A percentile compares a stretch with the other conserved stretches of the same genome.
phyloP scores from a whole-genome alignment of 2,113 vertebrate genomes.

The Zapus hudsonius region DNA sequence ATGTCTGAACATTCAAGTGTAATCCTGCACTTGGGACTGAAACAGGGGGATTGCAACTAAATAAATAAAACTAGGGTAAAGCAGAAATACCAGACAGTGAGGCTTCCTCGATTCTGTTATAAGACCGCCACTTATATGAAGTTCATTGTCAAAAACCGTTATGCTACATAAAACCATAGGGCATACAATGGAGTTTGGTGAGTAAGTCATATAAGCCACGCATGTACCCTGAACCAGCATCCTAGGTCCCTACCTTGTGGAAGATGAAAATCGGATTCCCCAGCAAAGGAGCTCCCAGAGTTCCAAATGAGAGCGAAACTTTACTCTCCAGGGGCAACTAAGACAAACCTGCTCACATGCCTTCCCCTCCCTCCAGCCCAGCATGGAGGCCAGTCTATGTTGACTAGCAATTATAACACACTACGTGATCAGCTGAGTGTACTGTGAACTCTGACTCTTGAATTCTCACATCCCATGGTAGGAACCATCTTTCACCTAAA shows the following conservation, averaged over 20 bases:
- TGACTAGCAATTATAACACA: rapidly evolving
- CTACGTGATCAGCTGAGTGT: too few relatives aligned
- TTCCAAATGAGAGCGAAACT: not conserved
- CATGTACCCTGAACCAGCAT: too few relatives aligned
- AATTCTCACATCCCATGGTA: not conserved
- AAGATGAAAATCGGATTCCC: not conserved
- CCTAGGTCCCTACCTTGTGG: not conserved
- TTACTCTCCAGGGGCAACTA: not conserved
- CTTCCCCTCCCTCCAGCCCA: not conserved
- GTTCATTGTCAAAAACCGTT: not conserved
- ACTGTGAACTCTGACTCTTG: not conserved
- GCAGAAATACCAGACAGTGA: not conserved
- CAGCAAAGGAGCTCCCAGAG: not conserved
- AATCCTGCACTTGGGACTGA: not conserved
- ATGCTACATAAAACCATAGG: too few relatives aligned
- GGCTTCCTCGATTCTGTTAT: not conserved
- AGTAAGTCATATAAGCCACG: not conserved
- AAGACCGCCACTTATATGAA: not conserved
- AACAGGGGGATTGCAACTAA: not conserved
- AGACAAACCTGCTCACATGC: too few relatives aligned
- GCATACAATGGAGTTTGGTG: too few relatives aligned
- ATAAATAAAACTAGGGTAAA: too few relatives aligned
- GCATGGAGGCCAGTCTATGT: not conserved
- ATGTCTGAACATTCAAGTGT: not conserved
- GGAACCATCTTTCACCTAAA: not conserved